Evolutionary conservation across 2,888 invertebrate genomes (phyloP).

Genomic region (Glaucopsyche alexis): DNA sequence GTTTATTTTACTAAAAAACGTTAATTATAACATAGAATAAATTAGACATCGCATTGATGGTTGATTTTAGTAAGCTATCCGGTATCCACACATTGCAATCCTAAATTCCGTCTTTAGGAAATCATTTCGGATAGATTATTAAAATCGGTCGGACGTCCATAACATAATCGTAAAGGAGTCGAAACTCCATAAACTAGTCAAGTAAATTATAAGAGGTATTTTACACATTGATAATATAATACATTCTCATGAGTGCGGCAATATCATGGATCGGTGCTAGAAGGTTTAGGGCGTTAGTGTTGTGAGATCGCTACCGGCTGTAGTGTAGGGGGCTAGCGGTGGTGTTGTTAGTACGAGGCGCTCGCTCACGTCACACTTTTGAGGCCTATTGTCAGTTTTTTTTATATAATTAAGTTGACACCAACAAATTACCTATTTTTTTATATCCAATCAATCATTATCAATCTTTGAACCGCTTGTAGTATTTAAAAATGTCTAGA

Average conservation of each 20-base stretch:
- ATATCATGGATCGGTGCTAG: constrained; percentile 57
- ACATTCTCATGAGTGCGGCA: constrained; percentile 37
- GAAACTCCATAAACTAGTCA: constrained; percentile 29
- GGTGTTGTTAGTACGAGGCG: neutral
- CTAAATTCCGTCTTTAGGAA: neutral
- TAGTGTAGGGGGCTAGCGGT: neutral
- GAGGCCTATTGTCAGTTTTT: too few relatives aligned
- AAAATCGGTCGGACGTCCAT: constrained; percentile 1
- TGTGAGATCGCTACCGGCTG: constrained; percentile 46
- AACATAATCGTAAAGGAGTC: constrained; percentile 16
- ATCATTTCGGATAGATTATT: neutral
- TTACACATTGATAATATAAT: constrained; percentile 31
- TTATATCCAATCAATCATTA: too few relatives aligned
- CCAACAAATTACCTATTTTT: too few relatives aligned
- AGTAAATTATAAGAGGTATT: constrained; percentile 28
- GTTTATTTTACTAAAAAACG: neutral
- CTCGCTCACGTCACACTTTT: neutral
- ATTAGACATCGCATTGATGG: neutral
- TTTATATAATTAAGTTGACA: too few relatives aligned
- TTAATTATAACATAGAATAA: constrained; percentile 8
- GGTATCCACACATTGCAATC: neutral
- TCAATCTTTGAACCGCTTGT: too few relatives aligned
- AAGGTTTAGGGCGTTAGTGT: constrained; percentile 38
- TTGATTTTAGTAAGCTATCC: neutral
- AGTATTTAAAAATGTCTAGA: too few relatives aligned